phyloP scores from a whole-genome alignment of 2,797 vertebrate species.

The Rhinogobio ventralis region DNA sequence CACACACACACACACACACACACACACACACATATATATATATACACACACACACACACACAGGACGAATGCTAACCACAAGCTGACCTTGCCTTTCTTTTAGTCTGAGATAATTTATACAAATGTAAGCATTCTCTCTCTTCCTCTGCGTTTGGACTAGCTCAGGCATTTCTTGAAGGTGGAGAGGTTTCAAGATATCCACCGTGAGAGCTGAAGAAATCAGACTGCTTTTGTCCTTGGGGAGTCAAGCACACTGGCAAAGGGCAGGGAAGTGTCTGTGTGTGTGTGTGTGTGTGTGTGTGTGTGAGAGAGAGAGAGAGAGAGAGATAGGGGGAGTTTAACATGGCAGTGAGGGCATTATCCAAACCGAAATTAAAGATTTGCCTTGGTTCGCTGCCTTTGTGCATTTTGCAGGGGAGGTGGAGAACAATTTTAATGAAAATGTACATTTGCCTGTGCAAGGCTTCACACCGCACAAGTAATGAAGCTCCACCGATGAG shows the following conservation, averaged over 20 bases:
- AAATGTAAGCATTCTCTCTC: slow-evolving; percentile 73
- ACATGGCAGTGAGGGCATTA: slow-evolving; percentile 38
- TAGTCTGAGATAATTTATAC: slow-evolving; percentile 74
- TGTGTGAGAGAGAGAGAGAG: neutral
- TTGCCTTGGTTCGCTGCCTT: slow-evolving; percentile 68
- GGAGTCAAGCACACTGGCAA: slow-evolving; percentile 37
- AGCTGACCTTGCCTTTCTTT: slow-evolving; percentile 70
- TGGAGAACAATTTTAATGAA: slow-evolving; percentile 66
- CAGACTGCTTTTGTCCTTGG: slow-evolving; percentile 46
- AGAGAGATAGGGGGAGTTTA: neutral
- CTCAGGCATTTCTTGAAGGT: slow-evolving; percentile 62
- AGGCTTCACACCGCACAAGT: slow-evolving; percentile 10
- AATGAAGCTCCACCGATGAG: slow-evolving; percentile 16
- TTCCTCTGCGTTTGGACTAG: slow-evolving; percentile 56
- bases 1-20: neutral
- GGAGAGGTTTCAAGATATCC: slow-evolving; percentile 57
- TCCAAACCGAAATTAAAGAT: slow-evolving; percentile 75
- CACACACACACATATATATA: neutral
- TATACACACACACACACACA: slow-evolving; percentile 8
- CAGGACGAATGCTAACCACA: slow-evolving; percentile 26
- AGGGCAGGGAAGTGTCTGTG: slow-evolving; percentile 2
- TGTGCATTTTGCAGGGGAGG: slow-evolving; percentile 67
- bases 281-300: slow-evolving; percentile 29
- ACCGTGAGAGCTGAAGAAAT: slow-evolving; percentile 14
- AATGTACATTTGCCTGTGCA: slow-evolving; percentile 63